phyloP scores from a whole-genome alignment of 2,113 vertebrate genomes.

The Oncorhynchus masou region DNA sequence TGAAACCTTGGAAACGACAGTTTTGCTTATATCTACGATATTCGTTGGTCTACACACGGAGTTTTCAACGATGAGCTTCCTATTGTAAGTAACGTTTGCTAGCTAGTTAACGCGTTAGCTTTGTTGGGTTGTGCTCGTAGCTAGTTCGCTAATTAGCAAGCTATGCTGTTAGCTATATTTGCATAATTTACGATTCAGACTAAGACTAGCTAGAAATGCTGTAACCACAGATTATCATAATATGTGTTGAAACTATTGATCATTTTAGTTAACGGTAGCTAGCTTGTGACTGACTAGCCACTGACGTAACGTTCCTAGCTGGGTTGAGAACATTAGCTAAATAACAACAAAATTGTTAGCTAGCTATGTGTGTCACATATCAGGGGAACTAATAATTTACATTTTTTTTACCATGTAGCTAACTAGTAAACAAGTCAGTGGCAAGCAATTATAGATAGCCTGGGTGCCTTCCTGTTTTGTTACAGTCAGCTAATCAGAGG shows the following conservation, averaged over 20 bases:
- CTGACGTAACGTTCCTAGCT: not conserved
- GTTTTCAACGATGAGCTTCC: constrained; percentile 75
- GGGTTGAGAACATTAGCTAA: too few relatives aligned
- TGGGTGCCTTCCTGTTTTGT: not conserved
- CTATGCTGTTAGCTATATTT: too few relatives aligned
- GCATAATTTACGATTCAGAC: too few relatives aligned
- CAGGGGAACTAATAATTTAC: too few relatives aligned
- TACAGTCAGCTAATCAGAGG: not conserved
- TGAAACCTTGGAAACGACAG: not conserved
- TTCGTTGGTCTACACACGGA: not conserved
- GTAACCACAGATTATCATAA: not conserved
- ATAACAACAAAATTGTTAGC: too few relatives aligned
- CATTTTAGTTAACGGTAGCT: not conserved
- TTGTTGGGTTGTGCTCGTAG: not conserved
- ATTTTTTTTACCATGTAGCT: too few relatives aligned
- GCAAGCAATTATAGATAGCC: too few relatives aligned
- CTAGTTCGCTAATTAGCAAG: not conserved
- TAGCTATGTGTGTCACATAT: too few relatives aligned
- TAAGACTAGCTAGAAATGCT: not conserved
- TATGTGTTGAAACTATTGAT: not conserved
- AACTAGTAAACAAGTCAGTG: too few relatives aligned
- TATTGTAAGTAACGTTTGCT: constrained; percentile 73
- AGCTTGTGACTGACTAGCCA: not conserved
- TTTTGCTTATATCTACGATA: not conserved
- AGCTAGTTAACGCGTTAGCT: constrained; percentile 33